Evolutionary conservation across 2,888 invertebrate species (phyloP).

Genomic region (Argyresthia albistria): DNA sequence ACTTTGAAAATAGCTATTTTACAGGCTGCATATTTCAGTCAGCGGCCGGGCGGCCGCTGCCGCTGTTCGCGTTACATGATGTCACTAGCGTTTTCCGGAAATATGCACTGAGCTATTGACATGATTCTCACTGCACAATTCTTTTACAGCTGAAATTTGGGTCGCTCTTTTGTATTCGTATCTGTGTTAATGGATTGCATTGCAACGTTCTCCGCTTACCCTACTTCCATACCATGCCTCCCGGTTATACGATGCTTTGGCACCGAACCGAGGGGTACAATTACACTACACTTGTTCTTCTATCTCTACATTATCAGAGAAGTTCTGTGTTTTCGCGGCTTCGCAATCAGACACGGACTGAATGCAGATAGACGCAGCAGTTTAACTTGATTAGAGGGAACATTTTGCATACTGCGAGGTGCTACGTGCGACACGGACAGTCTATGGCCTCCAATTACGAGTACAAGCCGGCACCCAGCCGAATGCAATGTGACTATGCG

Average conservation of each 20-base stretch:
- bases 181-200: conserved; percentile 20
- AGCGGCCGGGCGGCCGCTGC: too few relatives aligned
- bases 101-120: conserved; percentile 33
- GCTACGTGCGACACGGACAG: conserved; percentile 24
- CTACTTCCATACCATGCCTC: conserved; percentile 12
- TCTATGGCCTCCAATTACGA: conserved; percentile 40
- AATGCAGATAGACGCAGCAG: conserved; percentile 1
- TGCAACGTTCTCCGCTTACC: conserved; percentile 25
- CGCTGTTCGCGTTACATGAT: too few relatives aligned
- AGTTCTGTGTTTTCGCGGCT: neutral
- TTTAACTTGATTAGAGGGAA: too few relatives aligned
- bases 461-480: too few relatives aligned
- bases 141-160: conserved; percentile 15
- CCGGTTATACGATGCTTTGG: neutral
- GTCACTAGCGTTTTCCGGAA: conserved; percentile 33
- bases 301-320: too few relatives aligned
- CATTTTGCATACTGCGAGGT: neutral
- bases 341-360: neutral
- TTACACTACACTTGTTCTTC: neutral
- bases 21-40: neutral
- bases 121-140: conserved; percentile 31
- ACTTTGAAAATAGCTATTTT: neutral
- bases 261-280: neutral
- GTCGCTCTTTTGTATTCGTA: conserved; percentile 18
- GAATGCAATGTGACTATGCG: conserved; percentile 14